Conservation (phyloP, 2,797 vertebrate genomes). For the Mycteria americana region DNA sequence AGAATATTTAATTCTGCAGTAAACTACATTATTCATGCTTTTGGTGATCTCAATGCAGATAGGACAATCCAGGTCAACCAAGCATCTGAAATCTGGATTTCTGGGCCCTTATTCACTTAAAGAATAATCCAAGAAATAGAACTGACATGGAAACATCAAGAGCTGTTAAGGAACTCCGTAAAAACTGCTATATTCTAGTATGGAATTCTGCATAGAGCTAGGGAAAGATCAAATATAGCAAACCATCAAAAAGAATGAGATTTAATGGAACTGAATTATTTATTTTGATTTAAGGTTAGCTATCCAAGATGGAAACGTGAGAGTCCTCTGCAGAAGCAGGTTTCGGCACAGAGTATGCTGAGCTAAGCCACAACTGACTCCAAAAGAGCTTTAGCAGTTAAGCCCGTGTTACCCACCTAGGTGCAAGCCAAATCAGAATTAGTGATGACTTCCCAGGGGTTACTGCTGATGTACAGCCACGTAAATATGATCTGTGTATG, state of each 20-base stretch:
- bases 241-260: neutral
- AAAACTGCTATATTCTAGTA: neutral
- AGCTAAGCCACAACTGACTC: neutral
- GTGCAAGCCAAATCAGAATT: neutral
- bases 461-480: neutral
- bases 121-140: neutral
- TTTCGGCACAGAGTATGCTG: neutral
- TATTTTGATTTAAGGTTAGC: neutral
- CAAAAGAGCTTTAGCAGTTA: neutral
- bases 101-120: neutral
- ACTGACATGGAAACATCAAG: neutral
- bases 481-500: neutral
- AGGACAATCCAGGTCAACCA: neutral
- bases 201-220: neutral
- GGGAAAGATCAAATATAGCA: neutral
- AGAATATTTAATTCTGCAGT: neutral
- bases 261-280: neutral
- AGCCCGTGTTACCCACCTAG: neutral
- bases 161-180: neutral
- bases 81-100: neutral
- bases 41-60: neutral
- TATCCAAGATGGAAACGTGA: neutral
- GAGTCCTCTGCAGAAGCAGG: neutral
- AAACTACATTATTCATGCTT: neutral
- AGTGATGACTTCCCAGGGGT: neutral